Percentiles rank a stretch among this genome's conserved stretches.
Evolutionary conservation across 2,888 invertebrate genomes (phyloP).

Genomic region (Craniophora ligustri): DNA sequence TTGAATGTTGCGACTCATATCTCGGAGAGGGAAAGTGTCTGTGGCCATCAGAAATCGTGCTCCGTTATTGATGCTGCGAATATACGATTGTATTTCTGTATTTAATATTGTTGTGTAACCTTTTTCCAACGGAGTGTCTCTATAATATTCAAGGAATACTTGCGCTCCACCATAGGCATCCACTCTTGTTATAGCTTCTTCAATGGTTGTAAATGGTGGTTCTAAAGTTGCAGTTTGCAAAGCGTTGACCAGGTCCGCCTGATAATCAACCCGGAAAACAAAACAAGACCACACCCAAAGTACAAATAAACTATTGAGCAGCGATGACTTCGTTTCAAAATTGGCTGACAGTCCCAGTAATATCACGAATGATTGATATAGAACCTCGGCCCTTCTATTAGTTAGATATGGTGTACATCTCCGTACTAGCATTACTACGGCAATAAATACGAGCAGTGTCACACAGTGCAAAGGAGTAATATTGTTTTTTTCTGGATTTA

Average conservation of each 20-base stretch:
- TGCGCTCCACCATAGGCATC: conserved; percentile 65
- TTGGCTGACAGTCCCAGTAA: conserved; percentile 69
- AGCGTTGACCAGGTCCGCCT: conserved; percentile 67
- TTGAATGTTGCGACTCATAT: conserved; percentile 58
- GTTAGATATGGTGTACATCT: conserved; percentile 42
- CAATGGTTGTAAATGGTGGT: conserved; percentile 57
- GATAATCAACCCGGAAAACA: conserved; percentile 71
- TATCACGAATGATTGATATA: conserved; percentile 62
- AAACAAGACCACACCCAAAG: conserved; percentile 76
- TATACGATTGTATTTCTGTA: conserved; percentile 39
- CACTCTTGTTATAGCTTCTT: conserved; percentile 61
- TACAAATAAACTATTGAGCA: conserved; percentile 63
- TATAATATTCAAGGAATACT: conserved; percentile 55
- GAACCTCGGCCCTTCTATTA: conserved; percentile 33
- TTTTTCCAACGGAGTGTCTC: conserved; percentile 54
- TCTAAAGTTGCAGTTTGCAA: conserved; percentile 65
- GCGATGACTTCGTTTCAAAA: conserved; percentile 60
- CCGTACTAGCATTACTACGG: conserved; percentile 45
- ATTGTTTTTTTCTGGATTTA: conserved; percentile 64
- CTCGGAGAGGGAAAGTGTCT: conserved; percentile 48
- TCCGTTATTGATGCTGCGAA: conserved; percentile 61
- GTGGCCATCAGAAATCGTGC: conserved; percentile 62
- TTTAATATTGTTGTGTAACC: conserved; percentile 51
- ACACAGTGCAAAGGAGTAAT: conserved; percentile 58
- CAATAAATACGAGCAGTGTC: conserved; percentile 53